These are phyloP conservation scores for cat (Felis catus) DNA, from an alignment of 2,113 vertebrate genomes.

Conservation along the genomic window F.catus_Fca126_mat1.0 CM031419.1:129881501-129882000, in stretches of 20 bases:
- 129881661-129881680: not conserved
- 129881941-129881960: not conserved
- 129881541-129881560: not conserved
- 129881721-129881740: not conserved
- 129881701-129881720: not conserved
- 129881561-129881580: not conserved
- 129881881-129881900: not conserved
- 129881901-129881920: not conserved
- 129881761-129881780: not conserved
- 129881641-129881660: not conserved
- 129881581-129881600: not conserved
- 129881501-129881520: not conserved
- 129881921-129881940: not conserved
- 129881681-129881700: not conserved
- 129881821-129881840: constrained; percentile 29
- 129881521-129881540: not conserved
- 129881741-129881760: constrained; percentile 33
- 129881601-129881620: not conserved
- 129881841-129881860: not conserved
- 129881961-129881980: constrained; percentile 17
- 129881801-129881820: not conserved
- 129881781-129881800: constrained; percentile 2
- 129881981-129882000: not conserved
- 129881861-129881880: not conserved
- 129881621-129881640: not conserved